Evolutionary conservation across 2,888 invertebrate genomes (phyloP).

Genomic region (Catocala fraxini): DNA sequence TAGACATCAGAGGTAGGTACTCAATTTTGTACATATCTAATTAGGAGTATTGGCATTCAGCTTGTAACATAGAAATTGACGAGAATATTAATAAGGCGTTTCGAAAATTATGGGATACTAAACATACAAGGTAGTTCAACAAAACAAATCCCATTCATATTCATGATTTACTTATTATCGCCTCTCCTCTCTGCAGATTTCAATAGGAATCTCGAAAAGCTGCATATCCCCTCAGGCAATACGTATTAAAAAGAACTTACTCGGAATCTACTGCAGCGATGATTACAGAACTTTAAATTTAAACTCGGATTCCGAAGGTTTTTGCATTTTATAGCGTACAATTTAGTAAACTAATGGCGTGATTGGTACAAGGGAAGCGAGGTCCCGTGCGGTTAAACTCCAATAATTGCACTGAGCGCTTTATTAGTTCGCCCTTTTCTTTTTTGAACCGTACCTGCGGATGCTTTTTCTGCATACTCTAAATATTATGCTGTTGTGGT

Average conservation of each 20-base stretch:
- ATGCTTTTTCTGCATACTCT: constrained; percentile 38
- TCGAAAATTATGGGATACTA: background rate
- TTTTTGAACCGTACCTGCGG: constrained; percentile 43
- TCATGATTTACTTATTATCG: constrained; percentile 29
- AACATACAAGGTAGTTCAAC: constrained; percentile 8
- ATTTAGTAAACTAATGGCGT: constrained; percentile 73
- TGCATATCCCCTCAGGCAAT: constrained; percentile 45
- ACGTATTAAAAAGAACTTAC: constrained; percentile 50
- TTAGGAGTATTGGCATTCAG: too few relatives aligned
- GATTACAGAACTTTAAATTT: constrained; percentile 53
- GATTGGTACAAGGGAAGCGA: constrained; percentile 66
- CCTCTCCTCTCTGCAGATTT: constrained; percentile 28
- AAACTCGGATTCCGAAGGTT: constrained; percentile 61
- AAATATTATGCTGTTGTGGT: constrained; percentile 31
- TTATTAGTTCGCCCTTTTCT: constrained; percentile 55
- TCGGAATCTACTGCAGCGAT: constrained; percentile 43
- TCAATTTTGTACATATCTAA: too few relatives aligned
- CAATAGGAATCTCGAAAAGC: constrained; percentile 36
- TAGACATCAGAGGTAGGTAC: too few relatives aligned
- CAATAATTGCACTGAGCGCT: constrained; percentile 59
- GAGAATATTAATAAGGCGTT: background rate
- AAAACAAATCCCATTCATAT: constrained; percentile 37
- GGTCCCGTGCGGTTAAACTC: constrained; percentile 59
- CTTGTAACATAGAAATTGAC: too few relatives aligned
- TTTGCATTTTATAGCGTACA: constrained; percentile 77